Base-by-base conservation (phyloP, 2,888 invertebrate species). In the Acanthoscelides obtectus region DNA sequence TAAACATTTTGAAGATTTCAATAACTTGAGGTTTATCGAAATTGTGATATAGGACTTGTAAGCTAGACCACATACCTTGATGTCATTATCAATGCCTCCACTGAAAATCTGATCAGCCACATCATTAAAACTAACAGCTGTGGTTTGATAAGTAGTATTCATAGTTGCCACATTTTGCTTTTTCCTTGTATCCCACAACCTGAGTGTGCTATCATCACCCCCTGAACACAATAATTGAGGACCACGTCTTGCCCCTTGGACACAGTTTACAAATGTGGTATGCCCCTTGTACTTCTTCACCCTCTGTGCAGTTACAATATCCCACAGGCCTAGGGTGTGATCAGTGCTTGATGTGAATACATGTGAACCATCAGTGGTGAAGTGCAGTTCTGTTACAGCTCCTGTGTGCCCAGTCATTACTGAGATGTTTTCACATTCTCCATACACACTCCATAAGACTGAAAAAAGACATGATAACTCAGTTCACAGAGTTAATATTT, bases 381-480 rank as follows among this genome's bases (percentile, higher is more conserved):
- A 96, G 83, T 94, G 93, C 12, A 99, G 86, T 84, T 99, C 98
- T 92, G 97, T 93, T 0, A 99, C 88, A 0, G 98, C 97, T 0
- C 99, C 99, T 0, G 94, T 94, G 86, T 99, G 99, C 0, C 98
- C 98, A 20, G 91, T 90, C 90, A 99, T 91, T 21, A 94, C 92
- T 80, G 96, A 94, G 76, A 98, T 92, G 84, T 99, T 99, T 81
- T 99, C 98, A 86, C 99, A 99, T 83, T 99, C 98, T 0, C 97
- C 99, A 82, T 97, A 98, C 0, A 98, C 97, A 84, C 94, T 95
- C 99, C 99, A 99, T 76, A 99, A 86, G 85, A 91, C 94, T 94
- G 83, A 71, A 88, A 87, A 45, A 45, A 12, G 45, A n/a, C n/a
- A n/a, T n/a, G n/a, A n/a, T n/a, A n/a, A n/a, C n/a, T n/a, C n/a